Evolutionary conservation across 2,888 invertebrate species (phyloP), one percentile per base, ranked within the genome.

Genomic region (Clistopyga incitator): DNA sequence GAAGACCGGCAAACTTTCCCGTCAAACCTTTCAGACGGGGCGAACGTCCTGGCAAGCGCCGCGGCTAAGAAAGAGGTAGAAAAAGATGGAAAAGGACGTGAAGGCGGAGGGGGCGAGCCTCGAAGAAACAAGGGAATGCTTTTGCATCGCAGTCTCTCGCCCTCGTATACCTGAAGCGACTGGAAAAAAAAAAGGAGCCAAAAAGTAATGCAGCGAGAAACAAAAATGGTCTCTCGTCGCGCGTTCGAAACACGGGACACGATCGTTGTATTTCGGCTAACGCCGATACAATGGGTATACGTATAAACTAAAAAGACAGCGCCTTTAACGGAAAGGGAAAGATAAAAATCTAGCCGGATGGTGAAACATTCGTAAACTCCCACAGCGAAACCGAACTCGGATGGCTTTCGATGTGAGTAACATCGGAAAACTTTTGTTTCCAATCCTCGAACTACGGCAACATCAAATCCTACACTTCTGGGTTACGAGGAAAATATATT

Each of bases 101-200:
- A 85, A 85, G 87, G 85, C n/a, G n/a, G 83, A 80, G 10, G 42
- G 67, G 50, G 67, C 72, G 64, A 76, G 75, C 88, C 88, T 89
- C 87, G 90, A 91, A 81, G 84, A 81, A 84, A 92, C 92, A 92
- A 92, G 92, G 87, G 92, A 92, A 92, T 92, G 92, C 92, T 92
- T 92, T 92, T 91, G 92, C 92, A 92, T 91, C 89, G 89, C 87
- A 85, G 86, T 87, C 85, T 88, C 85, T 88, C 85, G 86, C 86
- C 81, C 88, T 78, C 87, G 78, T 78, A 82, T 70, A 71, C 61
- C 75, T 59, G 75, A 79, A 78, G 64, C 75, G 79, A 59, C 45
- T 71, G 76, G 42, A 45, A 72, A 54, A 72, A 71, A 42, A 45
- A 72, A 54, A 72, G 47, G 68, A 64, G 64, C 78, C 65, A 61